These are phyloP conservation scores for Ardeotis arabs DNA, from an alignment of 2,113 vertebrate species.

Conservation along the genomic window DNA sequence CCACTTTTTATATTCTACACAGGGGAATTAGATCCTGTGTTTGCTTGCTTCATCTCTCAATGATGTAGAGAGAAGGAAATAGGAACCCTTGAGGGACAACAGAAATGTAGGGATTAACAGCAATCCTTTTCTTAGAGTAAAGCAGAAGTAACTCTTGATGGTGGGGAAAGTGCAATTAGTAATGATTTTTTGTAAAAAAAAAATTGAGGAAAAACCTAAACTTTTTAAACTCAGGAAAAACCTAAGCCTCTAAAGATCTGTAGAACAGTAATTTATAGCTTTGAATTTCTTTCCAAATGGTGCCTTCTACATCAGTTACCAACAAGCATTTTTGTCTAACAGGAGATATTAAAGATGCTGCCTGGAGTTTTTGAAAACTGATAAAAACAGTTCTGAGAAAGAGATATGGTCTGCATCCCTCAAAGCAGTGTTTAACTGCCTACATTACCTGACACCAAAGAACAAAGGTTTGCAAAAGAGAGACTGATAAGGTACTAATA, in stretches of 20 bases:
- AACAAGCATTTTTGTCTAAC: conserved; percentile 46
- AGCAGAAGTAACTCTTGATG: not conserved
- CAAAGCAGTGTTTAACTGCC: conserved; percentile 59
- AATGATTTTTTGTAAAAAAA: not conserved
- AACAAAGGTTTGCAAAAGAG: conserved; percentile 60
- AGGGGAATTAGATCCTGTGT: not conserved
- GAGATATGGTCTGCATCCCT: conserved; percentile 51
- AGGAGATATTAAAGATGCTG: conserved; percentile 55
- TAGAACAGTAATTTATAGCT: not conserved
- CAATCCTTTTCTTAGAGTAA: not conserved
- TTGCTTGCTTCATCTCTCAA: not conserved
- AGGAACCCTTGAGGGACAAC: not conserved
- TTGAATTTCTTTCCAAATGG: conserved; percentile 1
- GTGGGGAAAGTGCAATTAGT: not conserved
- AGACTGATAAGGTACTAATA: conserved; percentile 49
- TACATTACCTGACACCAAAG: conserved; percentile 61
- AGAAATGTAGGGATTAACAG: not conserved
- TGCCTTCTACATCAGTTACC: conserved; percentile 15
- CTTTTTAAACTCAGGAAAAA: conserved; percentile 28
- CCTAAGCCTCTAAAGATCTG: conserved; percentile 13
- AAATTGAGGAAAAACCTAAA: not conserved
- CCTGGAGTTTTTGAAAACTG: conserved; percentile 50
- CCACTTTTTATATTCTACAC: not conserved
- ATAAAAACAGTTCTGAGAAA: conserved; percentile 58
- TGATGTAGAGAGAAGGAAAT: not conserved